These are phyloP conservation scores for Achatina immaculata DNA, from an alignment of 1,140 invertebrate genomes.

Conservation along the genomic window DNA sequence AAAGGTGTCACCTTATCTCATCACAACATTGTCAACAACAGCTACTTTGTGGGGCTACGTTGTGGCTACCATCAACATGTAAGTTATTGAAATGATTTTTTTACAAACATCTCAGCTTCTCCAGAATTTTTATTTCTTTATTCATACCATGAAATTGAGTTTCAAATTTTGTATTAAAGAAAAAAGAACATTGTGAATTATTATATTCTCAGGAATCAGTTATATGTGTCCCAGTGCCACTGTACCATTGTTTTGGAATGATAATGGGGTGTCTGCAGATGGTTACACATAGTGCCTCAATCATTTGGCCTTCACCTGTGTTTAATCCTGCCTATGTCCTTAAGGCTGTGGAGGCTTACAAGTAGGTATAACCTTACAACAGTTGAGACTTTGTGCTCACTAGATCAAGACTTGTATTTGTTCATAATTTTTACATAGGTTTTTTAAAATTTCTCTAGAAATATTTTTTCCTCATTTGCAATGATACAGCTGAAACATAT, in stretches of 20 bases:
- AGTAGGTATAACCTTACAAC: slow-evolving; percentile 31
- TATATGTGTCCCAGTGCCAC: slow-evolving; percentile 91
- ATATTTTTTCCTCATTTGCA: too few species aligned
- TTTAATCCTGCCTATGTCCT: slow-evolving; percentile 58
- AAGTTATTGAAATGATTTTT: too few species aligned
- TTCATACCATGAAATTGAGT: too few species aligned
- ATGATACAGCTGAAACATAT: too few species aligned
- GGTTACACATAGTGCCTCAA: slow-evolving; percentile 74
- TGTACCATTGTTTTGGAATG: slow-evolving; percentile 80
- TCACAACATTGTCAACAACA: slow-evolving; percentile 88
- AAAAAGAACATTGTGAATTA: too few species aligned
- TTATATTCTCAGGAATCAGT: slow-evolving; percentile 55
- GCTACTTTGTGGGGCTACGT: slow-evolving; percentile 77
- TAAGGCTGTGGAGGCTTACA: slow-evolving; percentile 60
- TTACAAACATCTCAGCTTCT: too few species aligned
- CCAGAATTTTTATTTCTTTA: too few species aligned
- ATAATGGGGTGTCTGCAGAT: slow-evolving; percentile 78
- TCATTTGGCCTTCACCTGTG: slow-evolving; percentile 56
- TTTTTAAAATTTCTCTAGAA: background rate
- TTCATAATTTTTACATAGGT: background rate
- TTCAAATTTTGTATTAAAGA: too few species aligned
- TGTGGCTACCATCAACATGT: slow-evolving; percentile 26
- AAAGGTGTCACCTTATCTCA: slow-evolving; percentile 90
- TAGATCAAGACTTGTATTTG: too few species aligned
- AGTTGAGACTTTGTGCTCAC: background rate